These are phyloP conservation scores for Imbricaverruca yamaguchii DNA, from an alignment of 2,888 invertebrate genomes.

Conservation along the genomic window DNA sequence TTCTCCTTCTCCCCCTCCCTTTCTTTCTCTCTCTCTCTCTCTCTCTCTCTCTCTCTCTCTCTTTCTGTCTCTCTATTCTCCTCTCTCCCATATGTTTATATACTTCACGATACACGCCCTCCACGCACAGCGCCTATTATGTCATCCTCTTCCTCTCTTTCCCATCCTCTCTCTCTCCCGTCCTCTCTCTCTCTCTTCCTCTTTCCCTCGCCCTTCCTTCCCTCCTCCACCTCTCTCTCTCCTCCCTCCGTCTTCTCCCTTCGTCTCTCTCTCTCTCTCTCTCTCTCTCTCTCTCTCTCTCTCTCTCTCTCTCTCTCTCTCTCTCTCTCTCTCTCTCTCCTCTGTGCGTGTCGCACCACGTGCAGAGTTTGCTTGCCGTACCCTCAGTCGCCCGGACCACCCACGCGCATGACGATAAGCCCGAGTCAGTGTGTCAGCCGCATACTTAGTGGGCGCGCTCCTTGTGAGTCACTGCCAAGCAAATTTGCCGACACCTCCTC, in stretches of 20 bases:
- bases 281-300: constrained; percentile 25
- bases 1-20: not conserved
- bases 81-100: too few species aligned
- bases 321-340: not conserved
- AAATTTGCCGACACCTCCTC: too few species aligned
- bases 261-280: constrained; percentile 24
- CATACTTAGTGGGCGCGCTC: too few species aligned
- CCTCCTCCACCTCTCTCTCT: not conserved
- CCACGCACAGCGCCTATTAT: too few species aligned
- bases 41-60: constrained; percentile 1
- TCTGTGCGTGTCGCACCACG: too few species aligned
- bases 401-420: too few species aligned
- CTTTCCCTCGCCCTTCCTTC: constrained; percentile 14
- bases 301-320: constrained; percentile 26
- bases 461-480: too few species aligned
- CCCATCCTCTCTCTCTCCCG: constrained; percentile 20
- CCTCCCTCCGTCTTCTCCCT: not conserved
- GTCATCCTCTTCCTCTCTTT: not conserved
- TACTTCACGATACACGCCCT: too few species aligned
- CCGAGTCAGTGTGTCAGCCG: too few species aligned
- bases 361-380: too few species aligned
- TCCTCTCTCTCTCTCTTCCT: constrained; percentile 22
- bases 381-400: too few species aligned
- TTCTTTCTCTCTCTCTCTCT: not conserved
- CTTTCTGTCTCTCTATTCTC: too few species aligned